phyloP scores from a whole-genome alignment of 2,797 vertebrate species.

The Octomys mimax region DNA sequence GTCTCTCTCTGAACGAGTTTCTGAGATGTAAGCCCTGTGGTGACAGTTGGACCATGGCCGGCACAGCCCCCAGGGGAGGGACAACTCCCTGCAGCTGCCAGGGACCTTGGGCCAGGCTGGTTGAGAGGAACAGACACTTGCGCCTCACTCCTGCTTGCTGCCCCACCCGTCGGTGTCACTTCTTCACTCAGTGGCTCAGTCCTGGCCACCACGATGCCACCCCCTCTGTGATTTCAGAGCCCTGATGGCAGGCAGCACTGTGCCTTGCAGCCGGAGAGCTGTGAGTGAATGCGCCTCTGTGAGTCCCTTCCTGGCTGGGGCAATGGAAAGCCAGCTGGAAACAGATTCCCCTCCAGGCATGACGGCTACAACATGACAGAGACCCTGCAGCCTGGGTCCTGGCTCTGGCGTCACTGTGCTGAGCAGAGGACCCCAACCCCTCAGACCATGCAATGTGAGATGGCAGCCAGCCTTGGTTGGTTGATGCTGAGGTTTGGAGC shows the following conservation, averaged over 20 bases:
- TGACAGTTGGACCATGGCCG: neutral
- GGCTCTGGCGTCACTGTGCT: neutral
- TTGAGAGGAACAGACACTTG: neutral
- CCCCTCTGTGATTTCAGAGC: neutral
- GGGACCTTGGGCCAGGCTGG: neutral
- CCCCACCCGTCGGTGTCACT: too few relatives aligned
- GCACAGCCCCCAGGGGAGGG: neutral
- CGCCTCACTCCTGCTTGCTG: neutral
- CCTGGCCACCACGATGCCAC: neutral
- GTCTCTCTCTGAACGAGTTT: conserved; percentile 63
- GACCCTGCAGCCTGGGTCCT: neutral
- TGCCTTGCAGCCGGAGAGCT: neutral
- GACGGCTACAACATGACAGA: too few relatives aligned
- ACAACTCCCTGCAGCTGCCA: neutral
- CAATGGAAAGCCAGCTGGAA: neutral
- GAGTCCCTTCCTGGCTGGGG: neutral
- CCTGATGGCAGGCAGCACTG: neutral
- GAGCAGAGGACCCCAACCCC: neutral
- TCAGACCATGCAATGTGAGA: neutral
- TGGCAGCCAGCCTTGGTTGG: neutral
- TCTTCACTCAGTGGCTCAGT: neutral
- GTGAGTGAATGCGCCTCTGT: neutral
- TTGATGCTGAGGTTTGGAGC: neutral
- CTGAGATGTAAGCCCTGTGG: conserved; percentile 53
- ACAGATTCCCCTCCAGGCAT: neutral